Base-by-base conservation (phyloP, 2,113 vertebrate species). In the Haemorhous mexicanus region DNA sequence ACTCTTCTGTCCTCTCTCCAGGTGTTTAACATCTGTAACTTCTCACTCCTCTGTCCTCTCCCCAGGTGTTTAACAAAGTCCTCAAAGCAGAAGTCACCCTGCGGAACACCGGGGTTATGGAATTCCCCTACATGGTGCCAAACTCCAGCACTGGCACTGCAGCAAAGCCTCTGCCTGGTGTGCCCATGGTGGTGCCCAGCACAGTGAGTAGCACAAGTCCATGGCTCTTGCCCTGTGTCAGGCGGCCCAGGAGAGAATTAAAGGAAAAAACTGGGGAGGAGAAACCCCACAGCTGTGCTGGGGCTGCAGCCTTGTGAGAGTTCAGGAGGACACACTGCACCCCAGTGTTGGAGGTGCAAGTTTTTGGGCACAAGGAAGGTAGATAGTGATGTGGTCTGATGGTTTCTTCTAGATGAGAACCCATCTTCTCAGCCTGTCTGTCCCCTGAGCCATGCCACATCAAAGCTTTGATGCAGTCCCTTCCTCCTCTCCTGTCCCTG, bases 71-170 rank as follows among this genome's bases (percentile, higher is more conserved):
- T 88, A 96, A 99, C 32, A 61, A 96, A 16, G 93, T 98, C 41
- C 95, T 88, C 0, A 83, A 99, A 86, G 96, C 93, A 16, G 89
- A 98, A 61, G 49, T 99, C 68, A 98, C 94, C 17, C 96, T 99
- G 70, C 97, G 15, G 68, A 99, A 98, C 93, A 98, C 90, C 0
- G 98, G 99, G 8, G 97, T 98, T 16, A 56, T 99, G 13, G 96
- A 97, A 56, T 99, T 99, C 92, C 87, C 96, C 56, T 99, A 98
- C 73, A 80, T 13, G 32, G 97, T 98, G 68, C 93, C 96, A 17
- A 82, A 80, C 16, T 24, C 52, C 35, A 52, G 90, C 63, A 3
- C 18, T 4, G 83, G 47, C n/a, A 16, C 93, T 1, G 82, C 87
- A 11, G 86, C 93, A 35, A 81, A 66, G 28, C 95, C 97, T 28